These are phyloP conservation scores for Euzetes globulus DNA, from an alignment of 2,888 invertebrate genomes.

Conservation along the genomic window DNA sequence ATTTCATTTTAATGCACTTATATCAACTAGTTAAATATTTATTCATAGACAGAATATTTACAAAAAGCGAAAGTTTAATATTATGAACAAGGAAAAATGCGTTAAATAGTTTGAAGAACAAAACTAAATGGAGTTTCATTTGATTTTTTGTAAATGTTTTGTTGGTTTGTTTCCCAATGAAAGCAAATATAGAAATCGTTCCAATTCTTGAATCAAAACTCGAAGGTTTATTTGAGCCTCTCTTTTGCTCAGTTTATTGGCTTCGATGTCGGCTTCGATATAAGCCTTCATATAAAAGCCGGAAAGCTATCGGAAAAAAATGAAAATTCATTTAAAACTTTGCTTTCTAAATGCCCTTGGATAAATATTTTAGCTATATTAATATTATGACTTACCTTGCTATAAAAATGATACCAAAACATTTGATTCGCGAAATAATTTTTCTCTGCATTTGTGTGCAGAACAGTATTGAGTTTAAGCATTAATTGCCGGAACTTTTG, in stretches of 20 bases:
- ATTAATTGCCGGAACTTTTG: not conserved
- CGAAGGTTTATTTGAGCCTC: not conserved
- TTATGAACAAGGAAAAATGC: no score
- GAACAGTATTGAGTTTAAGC: not conserved
- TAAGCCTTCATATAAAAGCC: not conserved
- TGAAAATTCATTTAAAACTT: not conserved
- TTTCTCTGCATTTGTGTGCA: not conserved
- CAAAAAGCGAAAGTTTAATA: no score
- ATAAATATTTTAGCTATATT: not conserved
- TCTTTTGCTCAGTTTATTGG: not conserved
- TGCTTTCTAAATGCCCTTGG: no score
- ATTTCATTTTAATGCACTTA: no score
- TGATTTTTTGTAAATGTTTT: not conserved
- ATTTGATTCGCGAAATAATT: not conserved
- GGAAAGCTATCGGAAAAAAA: not conserved
- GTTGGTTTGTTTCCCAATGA: not conserved
- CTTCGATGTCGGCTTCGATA: conserved; percentile 2
- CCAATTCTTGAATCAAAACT: not conserved
- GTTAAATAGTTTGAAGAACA: no score
- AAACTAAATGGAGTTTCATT: no score
- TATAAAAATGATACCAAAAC: conserved; percentile 16
- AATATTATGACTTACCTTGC: not conserved
- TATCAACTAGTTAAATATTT: no score
- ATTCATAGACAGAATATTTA: no score
- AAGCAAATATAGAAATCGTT: not conserved